These are phyloP conservation scores for Apis mellifera DNA, from an alignment of 1,140 invertebrate species.

Conservation along the genomic window DNA sequence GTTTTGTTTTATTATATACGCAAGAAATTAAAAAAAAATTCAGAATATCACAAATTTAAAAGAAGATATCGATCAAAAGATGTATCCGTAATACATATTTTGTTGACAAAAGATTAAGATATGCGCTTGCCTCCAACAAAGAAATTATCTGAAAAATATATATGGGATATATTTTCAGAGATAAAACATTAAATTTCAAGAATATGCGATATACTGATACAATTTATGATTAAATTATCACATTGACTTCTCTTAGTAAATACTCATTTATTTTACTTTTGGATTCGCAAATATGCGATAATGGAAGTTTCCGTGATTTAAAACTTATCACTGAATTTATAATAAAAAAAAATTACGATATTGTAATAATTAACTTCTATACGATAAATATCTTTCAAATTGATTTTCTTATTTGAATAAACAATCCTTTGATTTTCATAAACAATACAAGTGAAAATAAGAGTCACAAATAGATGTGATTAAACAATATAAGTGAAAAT, in stretches of 20 bases:
- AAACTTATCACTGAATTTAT: not conserved
- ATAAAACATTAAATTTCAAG: constrained; percentile 6
- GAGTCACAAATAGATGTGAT: not conserved
- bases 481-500: not conserved
- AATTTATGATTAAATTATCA: not conserved
- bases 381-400: not conserved
- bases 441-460: not conserved
- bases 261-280: not conserved
- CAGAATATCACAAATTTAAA: not conserved
- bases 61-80: not conserved
- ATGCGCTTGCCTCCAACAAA: not conserved
- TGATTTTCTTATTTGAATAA: not conserved
- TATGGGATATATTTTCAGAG: not conserved
- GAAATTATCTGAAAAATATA: not conserved
- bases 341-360: not conserved
- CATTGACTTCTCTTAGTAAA: not conserved
- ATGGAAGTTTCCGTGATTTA: not conserved
- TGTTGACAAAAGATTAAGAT: not conserved
- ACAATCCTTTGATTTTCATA: not conserved
- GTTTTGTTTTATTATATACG: no score
- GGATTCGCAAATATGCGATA: not conserved
- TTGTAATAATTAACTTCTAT: no score
- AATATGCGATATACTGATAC: not conserved
- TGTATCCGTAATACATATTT: not conserved
- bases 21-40: not conserved